Base-by-base conservation (phyloP, 2,888 invertebrate genomes). In the Macrophya alboannulata region DNA sequence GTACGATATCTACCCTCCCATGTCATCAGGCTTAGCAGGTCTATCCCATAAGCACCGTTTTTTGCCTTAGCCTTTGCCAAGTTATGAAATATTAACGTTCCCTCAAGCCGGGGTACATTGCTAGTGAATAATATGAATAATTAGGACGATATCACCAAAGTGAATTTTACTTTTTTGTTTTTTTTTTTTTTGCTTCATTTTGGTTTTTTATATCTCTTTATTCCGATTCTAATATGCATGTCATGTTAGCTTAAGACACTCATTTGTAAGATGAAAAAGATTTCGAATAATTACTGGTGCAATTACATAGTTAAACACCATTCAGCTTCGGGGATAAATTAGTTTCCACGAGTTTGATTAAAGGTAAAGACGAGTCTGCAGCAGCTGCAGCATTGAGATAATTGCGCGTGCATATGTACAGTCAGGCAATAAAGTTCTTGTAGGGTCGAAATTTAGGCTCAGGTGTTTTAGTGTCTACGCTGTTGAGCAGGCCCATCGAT, bases 111-210 rank as follows among this genome's bases (percentile, higher is more conserved):
- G 37, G 72, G 72, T 45, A 74, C 72, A 45, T 74, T 25, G 43
- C 43, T 45, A 74, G 72, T 45, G 72, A 74, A 74, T 74, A 74
- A 74, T 45, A 74, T 74, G 72, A 74, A 74, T 74, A 45, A 74
- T 74, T 25, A 74, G 45, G 12, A 45, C n/a, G 45, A 12, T 40
- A 71, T 71, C 71, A 71, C 71, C 25, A 40, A 37, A 71, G 40
- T 17, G 40, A 74, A 21, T n/a, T 21, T 21, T 21, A 15, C 21
- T 43, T 74, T 74, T 74, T 45, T 21, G 10, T n/a, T n/a, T n/a
- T n/a, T n/a, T n/a, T n/a, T n/a, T n/a, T n/a, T n/a, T n/a, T n/a
- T n/a, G n/a, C n/a, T n/a, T n/a, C n/a, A n/a, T n/a, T n/a, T n/a
- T n/a, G n/a, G n/a, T n/a, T n/a, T n/a, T n/a, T n/a, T n/a, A n/a